Base-by-base conservation (phyloP, 2,113 vertebrate species). In the Lethenteron reissneri region DNA sequence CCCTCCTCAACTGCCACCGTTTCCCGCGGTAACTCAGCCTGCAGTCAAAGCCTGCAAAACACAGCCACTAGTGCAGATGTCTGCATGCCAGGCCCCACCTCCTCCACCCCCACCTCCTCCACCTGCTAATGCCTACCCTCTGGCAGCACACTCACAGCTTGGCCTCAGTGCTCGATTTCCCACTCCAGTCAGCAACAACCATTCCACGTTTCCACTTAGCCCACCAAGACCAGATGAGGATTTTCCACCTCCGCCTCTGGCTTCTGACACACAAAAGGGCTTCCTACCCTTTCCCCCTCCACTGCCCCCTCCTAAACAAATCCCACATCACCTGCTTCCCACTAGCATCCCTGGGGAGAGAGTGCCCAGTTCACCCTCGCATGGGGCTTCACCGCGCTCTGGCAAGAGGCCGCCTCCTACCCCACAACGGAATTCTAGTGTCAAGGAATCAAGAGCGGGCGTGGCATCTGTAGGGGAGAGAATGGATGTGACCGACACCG, bases 371-470 rank as follows among this genome's bases (percentile, higher is more conserved):
- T 41, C 41, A 41, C 41, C 41, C 41, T 41, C 41, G 41, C 41
- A 41, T 41, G 41, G 41, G 41, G 41, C 41, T 41, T 41, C 41
- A 41, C 41, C 41, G 6, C 41, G 41, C 41, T 41, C 41, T 41
- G 84, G 76, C 0, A 97, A 94, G 81, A 92, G 85, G 70, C 86
- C 89, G 0, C 94, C 92, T 21, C 89, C 88, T 0, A 83, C 91
- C 3, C 89, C 92, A 1, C 88, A 91, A 79, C 84, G 90, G 21
- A 89, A 92, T 78, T 88, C 89, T 75, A 94, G 88, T 78, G 82
- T 88, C 73, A 92, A 86, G 78, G 88, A 88, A 56, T 87, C 83
- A 70, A 82, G 84, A 1, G 90, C 95, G 77, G 84, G 86, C 14
- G 85, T 85, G 75, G 84, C 88, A 74, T 80, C 84, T 71, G 84